Evolutionary conservation across 1,140 invertebrate species (phyloP).

Genomic region (Trachymyrmex cornetzi): DNA sequence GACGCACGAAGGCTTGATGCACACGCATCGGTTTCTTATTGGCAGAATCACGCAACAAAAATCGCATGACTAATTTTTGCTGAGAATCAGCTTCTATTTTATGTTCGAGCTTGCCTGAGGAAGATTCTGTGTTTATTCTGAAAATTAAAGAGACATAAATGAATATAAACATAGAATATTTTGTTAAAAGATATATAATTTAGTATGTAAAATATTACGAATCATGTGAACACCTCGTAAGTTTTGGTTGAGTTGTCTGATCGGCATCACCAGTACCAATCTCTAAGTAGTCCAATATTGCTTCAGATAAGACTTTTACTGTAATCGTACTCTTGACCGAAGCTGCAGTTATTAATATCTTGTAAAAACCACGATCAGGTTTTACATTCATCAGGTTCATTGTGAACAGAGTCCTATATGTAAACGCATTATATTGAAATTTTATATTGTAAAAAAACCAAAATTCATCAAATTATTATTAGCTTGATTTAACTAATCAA

Average conservation of each 20-base stretch:
- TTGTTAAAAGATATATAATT: conserved; percentile 1
- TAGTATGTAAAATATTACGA: neutral
- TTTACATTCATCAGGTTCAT: conserved; percentile 94
- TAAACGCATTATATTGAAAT: conserved; percentile 29
- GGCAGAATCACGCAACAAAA: conserved; percentile 92
- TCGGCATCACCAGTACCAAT: conserved; percentile 97
- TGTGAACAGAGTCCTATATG: conserved; percentile 90
- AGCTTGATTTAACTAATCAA: neutral
- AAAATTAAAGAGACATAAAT: conserved; percentile 16
- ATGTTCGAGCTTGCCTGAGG: conserved; percentile 90
- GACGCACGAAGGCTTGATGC: conserved; percentile 97
- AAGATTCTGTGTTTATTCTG: conserved; percentile 87
- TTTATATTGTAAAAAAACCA: neutral
- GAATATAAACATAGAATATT: neutral
- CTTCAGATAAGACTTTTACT: conserved; percentile 91
- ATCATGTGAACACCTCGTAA: conserved; percentile 80
- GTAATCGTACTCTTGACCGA: conserved; percentile 89
- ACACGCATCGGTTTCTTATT: conserved; percentile 90
- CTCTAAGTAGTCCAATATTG: conserved; percentile 93
- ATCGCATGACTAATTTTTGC: conserved; percentile 95
- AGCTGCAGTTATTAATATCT: conserved; percentile 92
- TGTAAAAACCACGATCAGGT: conserved; percentile 94
- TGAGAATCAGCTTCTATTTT: conserved; percentile 94
- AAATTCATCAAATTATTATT: neutral
- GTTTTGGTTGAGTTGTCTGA: conserved; percentile 92